Conservation (phyloP, 2,797 vertebrate species). For the Myoxocephalus aenaeus region DNA sequence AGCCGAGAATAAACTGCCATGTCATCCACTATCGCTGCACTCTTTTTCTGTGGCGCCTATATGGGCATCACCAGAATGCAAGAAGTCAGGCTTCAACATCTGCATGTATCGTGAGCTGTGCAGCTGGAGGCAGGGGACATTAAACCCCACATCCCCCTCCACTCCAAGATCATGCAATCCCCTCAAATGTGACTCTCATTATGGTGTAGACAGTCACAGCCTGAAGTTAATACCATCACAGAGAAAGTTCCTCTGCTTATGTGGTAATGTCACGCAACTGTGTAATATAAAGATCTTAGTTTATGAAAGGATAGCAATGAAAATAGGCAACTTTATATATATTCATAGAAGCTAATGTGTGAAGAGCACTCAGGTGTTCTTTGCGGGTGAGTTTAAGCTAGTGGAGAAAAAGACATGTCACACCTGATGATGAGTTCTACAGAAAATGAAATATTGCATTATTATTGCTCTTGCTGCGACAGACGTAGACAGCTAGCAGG, state of each 20-base stretch:
- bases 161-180: conserved; percentile 28
- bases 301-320: background rate
- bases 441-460: conserved; percentile 40
- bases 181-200: conserved; percentile 54
- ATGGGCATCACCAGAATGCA: conserved; percentile 12
- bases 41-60: conserved; percentile 20
- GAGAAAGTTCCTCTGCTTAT: conserved; percentile 22
- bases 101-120: conserved; percentile 12
- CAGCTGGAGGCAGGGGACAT: conserved; percentile 31
- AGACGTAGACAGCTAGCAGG: conserved; percentile 21
- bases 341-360: conserved; percentile 14
- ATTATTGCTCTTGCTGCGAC: conserved; percentile 23
- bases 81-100: conserved; percentile 22
- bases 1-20: conserved; percentile 24
- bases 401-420: conserved; percentile 20
- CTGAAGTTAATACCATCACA: conserved; percentile 43
- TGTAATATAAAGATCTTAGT: conserved; percentile 17
- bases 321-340: background rate
- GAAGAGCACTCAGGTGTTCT: conserved; percentile 25
- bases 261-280: conserved; percentile 30
- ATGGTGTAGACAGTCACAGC: conserved; percentile 44
- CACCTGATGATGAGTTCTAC: conserved; percentile 43
- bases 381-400: background rate
- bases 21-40: conserved; percentile 29
- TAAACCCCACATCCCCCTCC: conserved; percentile 1